Evolutionary conservation across 2,888 invertebrate species (phyloP).

Genomic region (Drosophila aldrichi): DNA sequence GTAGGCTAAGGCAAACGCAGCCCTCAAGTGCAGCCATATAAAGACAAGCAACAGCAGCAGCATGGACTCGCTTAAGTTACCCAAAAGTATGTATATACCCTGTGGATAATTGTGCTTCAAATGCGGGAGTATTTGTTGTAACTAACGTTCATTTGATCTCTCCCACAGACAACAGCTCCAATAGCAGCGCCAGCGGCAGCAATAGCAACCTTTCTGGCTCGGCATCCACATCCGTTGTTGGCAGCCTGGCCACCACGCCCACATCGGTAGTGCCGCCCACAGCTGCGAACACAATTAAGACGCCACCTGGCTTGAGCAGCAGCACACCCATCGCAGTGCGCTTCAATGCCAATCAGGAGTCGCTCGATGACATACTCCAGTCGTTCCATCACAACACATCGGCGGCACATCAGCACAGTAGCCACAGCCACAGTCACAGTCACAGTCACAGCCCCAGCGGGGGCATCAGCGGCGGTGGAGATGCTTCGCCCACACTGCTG

Average conservation of each 20-base stretch:
- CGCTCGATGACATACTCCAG: conserved; percentile 84
- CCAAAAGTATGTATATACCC: conserved; percentile 78
- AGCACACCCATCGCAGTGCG: conserved; percentile 84
- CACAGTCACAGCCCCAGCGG: conserved; percentile 62
- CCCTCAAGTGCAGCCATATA: conserved; percentile 74
- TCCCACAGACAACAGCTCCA: conserved; percentile 56
- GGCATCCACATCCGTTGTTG: conserved; percentile 61
- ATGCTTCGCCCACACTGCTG: conserved; percentile 64
- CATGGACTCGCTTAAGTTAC: conserved; percentile 84
- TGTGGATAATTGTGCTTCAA: too few species aligned
- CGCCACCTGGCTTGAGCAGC: conserved; percentile 71
- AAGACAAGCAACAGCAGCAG: conserved; percentile 29
- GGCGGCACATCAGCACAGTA: conserved; percentile 40
- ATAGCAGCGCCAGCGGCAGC: conserved; percentile 72
- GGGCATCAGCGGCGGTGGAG: conserved; percentile 62
- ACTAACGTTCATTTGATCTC: neutral
- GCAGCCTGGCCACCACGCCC: conserved; percentile 65
- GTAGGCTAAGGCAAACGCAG: conserved; percentile 66
- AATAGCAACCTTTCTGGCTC: conserved; percentile 73
- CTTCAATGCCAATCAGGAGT: conserved; percentile 85
- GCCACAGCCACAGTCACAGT: conserved; percentile 60
- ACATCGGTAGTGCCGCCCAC: conserved; percentile 56
- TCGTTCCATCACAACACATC: conserved; percentile 77
- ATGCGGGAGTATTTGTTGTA: neutral
- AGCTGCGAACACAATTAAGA: conserved; percentile 57